These are phyloP conservation scores for Scyliorhinus canicula DNA, from an alignment of 2,797 vertebrate species.

Conservation along the genomic window DNA sequence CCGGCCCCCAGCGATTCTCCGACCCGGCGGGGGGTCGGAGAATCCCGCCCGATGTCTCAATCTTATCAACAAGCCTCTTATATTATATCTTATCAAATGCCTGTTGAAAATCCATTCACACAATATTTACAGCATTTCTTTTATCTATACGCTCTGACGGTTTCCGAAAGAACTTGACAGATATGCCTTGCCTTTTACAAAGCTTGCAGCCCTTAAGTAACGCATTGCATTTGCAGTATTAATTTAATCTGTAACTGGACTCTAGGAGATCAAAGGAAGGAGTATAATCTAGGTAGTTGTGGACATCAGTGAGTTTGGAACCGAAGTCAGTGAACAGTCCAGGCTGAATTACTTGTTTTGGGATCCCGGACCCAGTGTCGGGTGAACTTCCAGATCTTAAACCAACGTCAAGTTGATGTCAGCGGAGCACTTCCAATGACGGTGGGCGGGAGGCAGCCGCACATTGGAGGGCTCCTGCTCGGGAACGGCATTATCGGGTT, in stretches of 20 bases:
- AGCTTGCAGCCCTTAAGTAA: neutral
- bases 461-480: no score
- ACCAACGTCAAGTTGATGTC: neutral
- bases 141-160: neutral
- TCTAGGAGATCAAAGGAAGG: neutral
- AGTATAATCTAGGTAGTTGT: neutral
- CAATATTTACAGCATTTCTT: neutral
- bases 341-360: neutral
- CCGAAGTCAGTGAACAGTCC: neutral
- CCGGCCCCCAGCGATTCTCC: no score
- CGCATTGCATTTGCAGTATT: no score
- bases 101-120: neutral
- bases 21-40: no score
- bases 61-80: neutral
- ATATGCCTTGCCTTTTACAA: neutral
- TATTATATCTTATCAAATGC: neutral
- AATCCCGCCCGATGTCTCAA: no score
- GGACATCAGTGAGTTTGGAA: neutral
- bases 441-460: no score
- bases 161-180: neutral
- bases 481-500: no score
- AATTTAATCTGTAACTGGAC: neutral
- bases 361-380: no score
- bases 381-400: neutral
- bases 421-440: no score